Evolutionary conservation across 2,113 vertebrate genomes (phyloP).

Genomic region (Calyptommatus sinebrachiatus): DNA sequence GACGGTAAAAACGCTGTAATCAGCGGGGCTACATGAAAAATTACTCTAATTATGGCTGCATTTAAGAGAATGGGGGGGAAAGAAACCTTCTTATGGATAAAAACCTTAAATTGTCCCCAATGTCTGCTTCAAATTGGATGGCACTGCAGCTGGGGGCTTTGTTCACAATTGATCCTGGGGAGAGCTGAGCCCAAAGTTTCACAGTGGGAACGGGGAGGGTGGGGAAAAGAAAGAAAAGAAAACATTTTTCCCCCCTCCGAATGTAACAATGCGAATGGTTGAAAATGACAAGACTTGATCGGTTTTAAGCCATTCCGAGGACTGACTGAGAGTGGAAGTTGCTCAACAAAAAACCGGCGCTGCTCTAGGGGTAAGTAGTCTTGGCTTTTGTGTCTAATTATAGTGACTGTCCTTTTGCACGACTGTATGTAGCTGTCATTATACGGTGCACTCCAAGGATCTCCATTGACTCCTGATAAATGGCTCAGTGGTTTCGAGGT

Average conservation of each 20-base stretch:
- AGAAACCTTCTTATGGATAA: conserved; percentile 99
- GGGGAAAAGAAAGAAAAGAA: conserved; percentile 79
- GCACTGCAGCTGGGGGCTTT: conserved; percentile 99
- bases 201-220: conserved; percentile 92
- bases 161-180: conserved; percentile 98
- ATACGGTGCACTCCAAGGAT: conserved; percentile 80
- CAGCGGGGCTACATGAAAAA: conserved; percentile 99
- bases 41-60: conserved; percentile 99
- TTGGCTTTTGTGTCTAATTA: conserved; percentile 89
- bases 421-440: conserved; percentile 84
- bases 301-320: conserved; percentile 84
- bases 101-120: conserved; percentile 99
- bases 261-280: conserved; percentile 96
- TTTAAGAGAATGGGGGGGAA: conserved; percentile 99
- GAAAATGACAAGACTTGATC: conserved; percentile 94
- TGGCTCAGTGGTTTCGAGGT: conserved; percentile 83
- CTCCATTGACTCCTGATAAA: conserved; percentile 85
- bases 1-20: conserved; percentile 99
- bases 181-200: conserved; percentile 97
- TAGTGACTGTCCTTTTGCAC: conserved; percentile 85
- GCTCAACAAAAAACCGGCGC: conserved; percentile 79
- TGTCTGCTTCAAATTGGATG: conserved; percentile 99
- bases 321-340: conserved; percentile 83
- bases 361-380: conserved; percentile 92
- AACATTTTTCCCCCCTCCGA: conserved; percentile 83